Evolutionary conservation across 2,888 invertebrate genomes (phyloP), one percentile per base, ranked within the genome.

Genomic region (Seira ritae): DNA sequence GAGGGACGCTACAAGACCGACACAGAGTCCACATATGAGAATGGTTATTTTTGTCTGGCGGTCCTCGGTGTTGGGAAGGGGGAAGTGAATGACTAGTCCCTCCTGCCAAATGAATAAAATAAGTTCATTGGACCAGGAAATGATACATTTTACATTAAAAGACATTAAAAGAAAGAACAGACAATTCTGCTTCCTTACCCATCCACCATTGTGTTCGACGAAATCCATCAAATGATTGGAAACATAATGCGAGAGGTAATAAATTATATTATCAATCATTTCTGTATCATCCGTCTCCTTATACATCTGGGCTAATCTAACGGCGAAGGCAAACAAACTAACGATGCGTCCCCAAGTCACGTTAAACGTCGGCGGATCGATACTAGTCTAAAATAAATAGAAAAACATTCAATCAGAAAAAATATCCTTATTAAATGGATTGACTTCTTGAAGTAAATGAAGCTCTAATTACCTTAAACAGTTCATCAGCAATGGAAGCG

Each of bases 281-380:
- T 84, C 87, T 8, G 68, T 76, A 67, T 84, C 80, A 70, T 86
- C 60, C 0, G 0, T 91, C 23, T 90, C 89, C 1, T 90, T 90
- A 90, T 84, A 83, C 55, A 91, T 91, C 0, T 91, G 88, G 0
- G 91, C 91, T 1, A 91, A 89, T 55, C 91, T 90, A 20, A 91
- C 91, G 90, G 91, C 91, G 85, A 91, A 91, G 3, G 91, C 91
- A 84, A 91, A 91, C 1, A 91, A 89, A 84, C 91, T 91, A 4
- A 91, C 90, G 66, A 91, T 90, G 74, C 91, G 90, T 0, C 91
- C 91, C 91, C 91, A 91, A 66, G 91, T 91, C n/a, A 91, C 84
- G 50, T 77, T 82, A 17, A 87, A 76, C 24, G 84, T 62, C 1
- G 73, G 24, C 15, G 31, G 42, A n/a, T 69, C 65, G 15, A 70